These are phyloP conservation scores for Lasiurus borealis DNA, from an alignment of 2,113 vertebrate species.

Conservation along the genomic window DNA sequence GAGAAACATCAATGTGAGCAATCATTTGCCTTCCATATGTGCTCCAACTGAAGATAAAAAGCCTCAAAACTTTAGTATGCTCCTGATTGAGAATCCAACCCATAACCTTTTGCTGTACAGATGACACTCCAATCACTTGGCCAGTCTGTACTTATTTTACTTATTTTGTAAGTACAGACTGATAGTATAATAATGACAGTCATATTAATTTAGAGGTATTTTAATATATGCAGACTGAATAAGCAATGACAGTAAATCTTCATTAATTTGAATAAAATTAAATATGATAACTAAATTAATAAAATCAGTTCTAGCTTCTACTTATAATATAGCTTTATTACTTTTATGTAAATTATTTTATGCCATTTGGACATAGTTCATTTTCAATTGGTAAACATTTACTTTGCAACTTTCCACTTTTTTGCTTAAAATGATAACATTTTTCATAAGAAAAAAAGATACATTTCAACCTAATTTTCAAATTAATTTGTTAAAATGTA, in stretches of 20 bases:
- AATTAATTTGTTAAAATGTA: constrained; percentile 25
- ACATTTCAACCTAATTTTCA: constrained; percentile 53
- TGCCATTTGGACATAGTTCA: constrained; percentile 54
- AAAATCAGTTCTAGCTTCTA: constrained; percentile 35
- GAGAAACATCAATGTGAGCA: no score
- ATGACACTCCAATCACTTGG: no score
- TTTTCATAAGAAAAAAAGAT: background rate
- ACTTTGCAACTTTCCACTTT: background rate
- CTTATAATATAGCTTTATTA: background rate
- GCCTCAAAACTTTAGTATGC: no score
- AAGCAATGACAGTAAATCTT: background rate
- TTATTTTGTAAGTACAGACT: constrained; percentile 47
- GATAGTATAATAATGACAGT: constrained; percentile 17
- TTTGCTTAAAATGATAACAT: constrained; percentile 24
- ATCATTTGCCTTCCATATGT: no score
- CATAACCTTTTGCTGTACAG: no score
- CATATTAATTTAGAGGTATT: constrained; percentile 33
- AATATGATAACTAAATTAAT: constrained; percentile 28
- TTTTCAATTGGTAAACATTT: constrained; percentile 58
- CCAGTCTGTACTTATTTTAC: no score
- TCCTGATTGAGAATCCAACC: no score
- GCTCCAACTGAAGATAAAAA: no score
- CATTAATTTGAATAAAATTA: background rate
- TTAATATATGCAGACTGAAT: constrained; percentile 57
- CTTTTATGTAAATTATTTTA: constrained; percentile 47